Evolutionary conservation across 2,888 invertebrate species (phyloP), one percentile per base, ranked within the genome.

Genomic region (Sesia bembeciformis): DNA sequence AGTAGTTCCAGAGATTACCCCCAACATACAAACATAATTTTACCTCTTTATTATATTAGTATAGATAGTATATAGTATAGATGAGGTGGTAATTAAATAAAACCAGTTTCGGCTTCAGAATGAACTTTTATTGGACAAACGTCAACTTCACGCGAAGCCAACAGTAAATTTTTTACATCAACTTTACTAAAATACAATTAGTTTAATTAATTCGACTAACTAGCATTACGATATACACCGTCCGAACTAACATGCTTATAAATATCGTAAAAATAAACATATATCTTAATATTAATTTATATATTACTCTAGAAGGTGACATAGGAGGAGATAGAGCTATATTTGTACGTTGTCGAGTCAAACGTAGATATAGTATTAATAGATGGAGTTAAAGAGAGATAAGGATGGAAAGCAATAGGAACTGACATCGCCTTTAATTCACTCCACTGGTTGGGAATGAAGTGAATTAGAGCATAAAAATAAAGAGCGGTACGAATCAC

Each of bases 41-140:
- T n/a, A n/a, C n/a, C n/a, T n/a, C n/a, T n/a, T n/a, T n/a, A n/a
- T n/a, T n/a, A n/a, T n/a, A 43, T 43, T 5, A 46, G n/a, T 38
- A 50, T 50, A 49, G 5, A n/a, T n/a, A n/a, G n/a, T n/a, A n/a
- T n/a, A n/a, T n/a, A n/a, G n/a, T n/a, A n/a, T n/a, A n/a, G n/a
- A 42, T 42, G 7, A 42, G 42, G 42, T 42, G 7, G 1, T 5
- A 4, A 40, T 42, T n/a, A 8, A 51, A 56, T 54, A 58, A 87
- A 85, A 86, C 76, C 58, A 72, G 58, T 49, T 67, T 75, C 73
- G 76, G 81, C 82, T 85, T 52, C 80, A 76, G 84, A 82, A 84
- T 84, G 84, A 84, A 81, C 74, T 77, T 86, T 86, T 87, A 87
- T 84, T 88, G 84, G 87, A 84, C 84, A 84, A 83, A 82, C 75